Conservation (phyloP, 2,113 vertebrate species). For the Actenoides hombroni region DNA sequence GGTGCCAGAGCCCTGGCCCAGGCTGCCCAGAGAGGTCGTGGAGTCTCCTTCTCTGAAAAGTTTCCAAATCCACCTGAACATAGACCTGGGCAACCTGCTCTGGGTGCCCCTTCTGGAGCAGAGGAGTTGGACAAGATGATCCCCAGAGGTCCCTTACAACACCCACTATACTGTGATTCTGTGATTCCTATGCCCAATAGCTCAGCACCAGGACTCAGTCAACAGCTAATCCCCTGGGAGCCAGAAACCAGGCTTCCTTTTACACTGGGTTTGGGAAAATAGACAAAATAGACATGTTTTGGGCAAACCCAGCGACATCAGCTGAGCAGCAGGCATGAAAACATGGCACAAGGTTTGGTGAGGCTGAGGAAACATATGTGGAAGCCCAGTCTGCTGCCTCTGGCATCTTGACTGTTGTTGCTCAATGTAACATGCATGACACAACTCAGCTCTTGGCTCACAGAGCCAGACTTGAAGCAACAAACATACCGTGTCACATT, state of each 20-base stretch:
- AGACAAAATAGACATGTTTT: not conserved
- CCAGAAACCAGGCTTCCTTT: not conserved
- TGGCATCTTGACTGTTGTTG: not conserved
- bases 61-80: not conserved
- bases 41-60: not conserved
- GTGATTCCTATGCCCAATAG: not conserved
- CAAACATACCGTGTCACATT: conserved; percentile 26
- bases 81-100: not conserved
- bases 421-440: not conserved
- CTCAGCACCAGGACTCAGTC: not conserved
- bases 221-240: not conserved
- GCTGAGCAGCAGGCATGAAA: not conserved
- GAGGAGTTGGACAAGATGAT: not conserved
- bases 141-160: not conserved
- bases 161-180: not conserved
- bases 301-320: not conserved
- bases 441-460: not conserved
- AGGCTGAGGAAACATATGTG: not conserved
- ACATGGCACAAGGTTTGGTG: not conserved
- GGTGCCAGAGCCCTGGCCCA: not conserved
- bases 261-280: not conserved
- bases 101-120: not conserved
- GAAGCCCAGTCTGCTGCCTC: not conserved
- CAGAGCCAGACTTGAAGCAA: not conserved
- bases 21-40: not conserved